phyloP scores from a whole-genome alignment of 2,888 invertebrate species.

The Clusia tigrina region DNA sequence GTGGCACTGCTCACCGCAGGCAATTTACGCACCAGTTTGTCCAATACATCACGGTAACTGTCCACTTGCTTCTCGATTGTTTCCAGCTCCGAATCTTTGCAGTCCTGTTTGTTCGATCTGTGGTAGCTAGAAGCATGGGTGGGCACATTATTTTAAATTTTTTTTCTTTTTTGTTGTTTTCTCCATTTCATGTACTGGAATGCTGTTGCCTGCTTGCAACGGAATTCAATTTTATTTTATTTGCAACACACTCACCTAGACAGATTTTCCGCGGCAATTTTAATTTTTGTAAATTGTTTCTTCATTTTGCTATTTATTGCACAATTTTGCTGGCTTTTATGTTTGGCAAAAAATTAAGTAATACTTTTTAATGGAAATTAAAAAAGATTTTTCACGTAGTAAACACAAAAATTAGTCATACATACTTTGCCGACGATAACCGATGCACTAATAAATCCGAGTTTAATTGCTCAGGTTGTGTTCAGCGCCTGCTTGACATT shows the following conservation, averaged over 20 bases:
- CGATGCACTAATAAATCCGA: conserved; percentile 34
- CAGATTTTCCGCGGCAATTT: conserved; percentile 64
- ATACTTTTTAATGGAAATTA: conserved; percentile 22
- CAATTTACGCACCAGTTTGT: conserved; percentile 63
- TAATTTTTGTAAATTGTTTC: conserved; percentile 64
- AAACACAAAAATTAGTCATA: conserved; percentile 45
- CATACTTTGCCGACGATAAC: conserved; percentile 33
- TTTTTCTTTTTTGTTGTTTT: not conserved
- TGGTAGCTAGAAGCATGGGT: conserved; percentile 25
- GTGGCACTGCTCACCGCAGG: conserved; percentile 51
- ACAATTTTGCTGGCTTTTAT: too few relatives aligned
- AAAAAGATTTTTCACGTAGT: conserved; percentile 24
- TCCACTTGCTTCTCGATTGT: conserved; percentile 62
- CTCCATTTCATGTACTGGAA: conserved; percentile 17
- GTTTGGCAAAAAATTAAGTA: conserved; percentile 19
- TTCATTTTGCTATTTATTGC: conserved; percentile 62
- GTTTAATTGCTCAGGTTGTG: conserved; percentile 20
- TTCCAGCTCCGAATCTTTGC: conserved; percentile 60
- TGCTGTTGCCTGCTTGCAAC: too few relatives aligned
- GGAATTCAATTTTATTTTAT: too few relatives aligned
- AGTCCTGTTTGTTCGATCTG: conserved; percentile 47
- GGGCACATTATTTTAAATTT: conserved; percentile 40
- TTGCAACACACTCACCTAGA: conserved; percentile 59
- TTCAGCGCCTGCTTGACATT: conserved; percentile 25
- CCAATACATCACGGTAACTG: conserved; percentile 64